A percentile compares a stretch with the other conserved stretches of the same genome.
Evolutionary conservation across 1,140 invertebrate genomes (phyloP).

Genomic region (Drosophila tani): DNA sequence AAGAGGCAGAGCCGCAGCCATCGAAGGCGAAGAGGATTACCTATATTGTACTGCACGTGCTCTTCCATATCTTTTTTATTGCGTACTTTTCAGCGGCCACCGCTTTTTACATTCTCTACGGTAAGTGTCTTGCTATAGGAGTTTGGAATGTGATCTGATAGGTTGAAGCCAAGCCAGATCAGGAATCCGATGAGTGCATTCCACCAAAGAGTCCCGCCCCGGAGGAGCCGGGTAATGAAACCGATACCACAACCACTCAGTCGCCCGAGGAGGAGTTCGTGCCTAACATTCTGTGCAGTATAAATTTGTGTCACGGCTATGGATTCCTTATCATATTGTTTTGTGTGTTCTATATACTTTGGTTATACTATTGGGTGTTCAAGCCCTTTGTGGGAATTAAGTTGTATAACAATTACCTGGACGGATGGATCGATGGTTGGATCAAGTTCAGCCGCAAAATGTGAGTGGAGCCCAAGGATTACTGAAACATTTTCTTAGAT

Average conservation of each 20-base stretch:
- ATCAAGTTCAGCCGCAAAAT: slow-evolving; percentile 36
- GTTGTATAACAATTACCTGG: slow-evolving; percentile 34
- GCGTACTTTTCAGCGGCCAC: slow-evolving; percentile 33
- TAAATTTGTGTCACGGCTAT: slow-evolving; percentile 52
- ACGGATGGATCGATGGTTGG: slow-evolving; percentile 38
- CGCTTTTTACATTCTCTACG: slow-evolving; percentile 1
- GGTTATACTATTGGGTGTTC: slow-evolving; percentile 51
- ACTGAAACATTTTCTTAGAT: neutral
- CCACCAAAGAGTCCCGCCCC: neutral
- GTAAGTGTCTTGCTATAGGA: slow-evolving; percentile 1
- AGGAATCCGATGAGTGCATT: neutral
- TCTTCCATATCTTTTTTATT: slow-evolving; percentile 43
- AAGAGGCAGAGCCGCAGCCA: neutral
- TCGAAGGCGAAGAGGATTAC: neutral
- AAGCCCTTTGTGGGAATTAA: slow-evolving; percentile 45
- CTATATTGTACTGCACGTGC: slow-evolving; percentile 3
- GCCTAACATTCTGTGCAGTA: slow-evolving; percentile 21
- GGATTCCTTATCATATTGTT: slow-evolving; percentile 28
- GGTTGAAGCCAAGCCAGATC: neutral
- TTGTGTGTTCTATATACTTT: slow-evolving; percentile 42
- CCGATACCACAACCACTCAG: neutral
- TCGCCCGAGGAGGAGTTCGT: no score
- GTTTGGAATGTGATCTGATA: neutral
- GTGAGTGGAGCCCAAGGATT: slow-evolving; percentile 21
- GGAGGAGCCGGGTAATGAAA: neutral